These are phyloP conservation scores for Verasper variegatus DNA, from an alignment of 2,113 vertebrate genomes.

Conservation along the genomic window DNA sequence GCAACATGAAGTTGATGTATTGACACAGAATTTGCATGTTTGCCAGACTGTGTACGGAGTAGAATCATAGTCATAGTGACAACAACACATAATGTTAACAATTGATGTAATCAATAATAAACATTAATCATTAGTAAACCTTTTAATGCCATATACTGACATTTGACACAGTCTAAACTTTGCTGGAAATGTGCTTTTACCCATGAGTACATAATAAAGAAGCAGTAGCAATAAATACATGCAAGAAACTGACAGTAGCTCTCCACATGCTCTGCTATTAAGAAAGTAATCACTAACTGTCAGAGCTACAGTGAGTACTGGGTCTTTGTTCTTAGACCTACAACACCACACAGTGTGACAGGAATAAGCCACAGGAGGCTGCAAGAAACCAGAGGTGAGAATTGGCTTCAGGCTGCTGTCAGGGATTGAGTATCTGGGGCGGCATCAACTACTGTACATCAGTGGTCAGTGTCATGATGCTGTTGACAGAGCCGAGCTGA, in stretches of 20 bases:
- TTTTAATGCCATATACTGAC: background rate
- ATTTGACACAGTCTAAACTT: background rate
- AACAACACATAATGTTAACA: no score
- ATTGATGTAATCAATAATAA: no score
- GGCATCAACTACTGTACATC: slow-evolving; percentile 7
- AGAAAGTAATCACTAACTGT: background rate
- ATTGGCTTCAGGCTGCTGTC: slow-evolving; percentile 27
- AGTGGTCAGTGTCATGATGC: background rate
- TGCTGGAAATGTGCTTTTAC: background rate
- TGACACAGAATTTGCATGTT: no score
- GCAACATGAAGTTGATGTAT: no score
- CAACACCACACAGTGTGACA: slow-evolving; percentile 19
- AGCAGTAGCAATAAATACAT: no score
- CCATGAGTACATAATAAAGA: no score
- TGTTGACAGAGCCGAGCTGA: slow-evolving; percentile 35
- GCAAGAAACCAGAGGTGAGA: background rate
- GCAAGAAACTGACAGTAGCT: no score
- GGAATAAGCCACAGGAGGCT: slow-evolving; percentile 9
- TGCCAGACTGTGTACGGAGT: no score
- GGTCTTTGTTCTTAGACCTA: background rate
- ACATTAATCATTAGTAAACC: no score
- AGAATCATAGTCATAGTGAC: no score
- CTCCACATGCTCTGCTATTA: background rate
- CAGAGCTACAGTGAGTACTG: background rate
- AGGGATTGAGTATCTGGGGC: slow-evolving; percentile 17